A percentile compares a stretch with the other conserved stretches of the same genome.
These are phyloP conservation scores for Himalopsyche anomala DNA, from an alignment of 2,888 invertebrate species.

Conservation along the genomic window DNA sequence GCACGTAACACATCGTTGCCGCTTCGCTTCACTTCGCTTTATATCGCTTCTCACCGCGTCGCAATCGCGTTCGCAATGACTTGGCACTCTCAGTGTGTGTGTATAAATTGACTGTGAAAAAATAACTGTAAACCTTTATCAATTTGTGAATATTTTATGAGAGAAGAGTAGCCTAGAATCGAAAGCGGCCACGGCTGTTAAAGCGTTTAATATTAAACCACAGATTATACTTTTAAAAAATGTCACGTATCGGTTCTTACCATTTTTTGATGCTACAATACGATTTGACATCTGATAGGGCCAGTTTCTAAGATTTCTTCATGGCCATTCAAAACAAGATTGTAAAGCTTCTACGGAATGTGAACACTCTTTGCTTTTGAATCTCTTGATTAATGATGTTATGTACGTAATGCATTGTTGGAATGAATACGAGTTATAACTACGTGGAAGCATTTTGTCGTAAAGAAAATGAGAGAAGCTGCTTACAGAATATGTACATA, in stretches of 20 bases:
- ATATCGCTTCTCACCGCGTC: too few relatives aligned
- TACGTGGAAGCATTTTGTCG: background rate
- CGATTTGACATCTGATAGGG: constrained; percentile 11
- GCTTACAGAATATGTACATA: too few relatives aligned
- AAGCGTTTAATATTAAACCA: too few relatives aligned
- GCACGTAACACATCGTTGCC: too few relatives aligned
- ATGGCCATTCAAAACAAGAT: constrained; percentile 6
- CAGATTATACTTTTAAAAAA: background rate
- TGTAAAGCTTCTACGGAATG: constrained; percentile 20
- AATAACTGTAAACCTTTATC: too few relatives aligned
- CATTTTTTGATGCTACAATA: constrained; percentile 27
- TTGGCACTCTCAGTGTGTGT: too few relatives aligned
- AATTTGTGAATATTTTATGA: too few relatives aligned
- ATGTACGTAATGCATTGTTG: background rate
- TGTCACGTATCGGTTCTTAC: background rate
- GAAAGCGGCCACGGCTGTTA: too few relatives aligned
- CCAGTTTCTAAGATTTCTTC: constrained; percentile 32
- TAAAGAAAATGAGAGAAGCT: background rate
- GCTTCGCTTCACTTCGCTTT: too few relatives aligned
- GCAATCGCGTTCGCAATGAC: too few relatives aligned
- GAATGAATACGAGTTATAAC: background rate
- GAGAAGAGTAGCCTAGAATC: too few relatives aligned
- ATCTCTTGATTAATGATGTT: constrained; percentile 8
- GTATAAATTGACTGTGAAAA: too few relatives aligned
- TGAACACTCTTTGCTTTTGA: constrained; percentile 16